Evolutionary conservation across 2,113 vertebrate genomes (phyloP), one percentile per base, ranked within the genome.

Genomic region (Embiotoca jacksoni): DNA sequence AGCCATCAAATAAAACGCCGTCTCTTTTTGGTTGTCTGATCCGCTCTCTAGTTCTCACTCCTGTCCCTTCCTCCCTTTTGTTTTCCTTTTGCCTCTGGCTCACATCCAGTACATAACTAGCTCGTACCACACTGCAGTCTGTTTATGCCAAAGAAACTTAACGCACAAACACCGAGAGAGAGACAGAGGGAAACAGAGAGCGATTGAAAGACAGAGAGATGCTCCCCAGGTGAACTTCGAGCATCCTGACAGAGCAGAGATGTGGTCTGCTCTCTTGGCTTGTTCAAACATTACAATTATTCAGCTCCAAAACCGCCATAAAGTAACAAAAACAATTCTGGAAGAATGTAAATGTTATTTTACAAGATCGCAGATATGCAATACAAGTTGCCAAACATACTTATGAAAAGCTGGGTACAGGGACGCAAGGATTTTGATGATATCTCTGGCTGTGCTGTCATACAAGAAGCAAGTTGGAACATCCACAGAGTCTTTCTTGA

Each of bases 101-200:
- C 39, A 44, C 32, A 23, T 73, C 74, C 78, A 84, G 56, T 3
- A 72, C 62, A 88, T 87, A 83, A 83, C 81, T 77, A 80, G 67
- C 86, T 37, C 46, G 78, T 65, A 81, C 85, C 80, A 78, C 86
- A 79, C 78, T 50, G 54, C 72, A 60, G 33, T 63, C 60, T 59
- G 79, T 90, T 90, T 87, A 72, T 75, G 83, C 75, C 88, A 91
- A 75, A 86, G 72, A 76, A 87, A 80, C 78, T 78, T 39, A 81
- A 75, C 83, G 65, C 71, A 76, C 53, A 86, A 81, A 81, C 66
- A 82, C 44, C 2, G 15, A 44, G 23, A 14, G n/a, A 60, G 36
- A 35, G 31, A 61, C 15, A 62, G 13, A 74, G 8, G 36, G 5
- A 23, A 23, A 23, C 23, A 23, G 23, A 23, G 23, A 23, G 23